Base-by-base conservation (phyloP, 92 coral and sea anemone species). In the Palythoa grandis region DNA sequence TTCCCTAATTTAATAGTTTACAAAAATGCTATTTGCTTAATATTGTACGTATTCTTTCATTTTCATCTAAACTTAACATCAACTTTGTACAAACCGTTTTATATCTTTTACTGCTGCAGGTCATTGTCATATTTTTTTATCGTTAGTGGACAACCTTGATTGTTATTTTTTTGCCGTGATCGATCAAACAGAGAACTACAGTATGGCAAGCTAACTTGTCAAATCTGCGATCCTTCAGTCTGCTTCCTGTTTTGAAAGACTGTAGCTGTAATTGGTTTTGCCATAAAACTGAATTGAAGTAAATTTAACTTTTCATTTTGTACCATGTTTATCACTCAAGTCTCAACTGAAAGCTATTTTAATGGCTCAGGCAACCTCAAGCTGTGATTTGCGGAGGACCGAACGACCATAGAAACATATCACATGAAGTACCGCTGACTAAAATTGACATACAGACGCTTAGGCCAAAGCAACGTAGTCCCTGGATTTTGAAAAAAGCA, bases 281-380 rank as follows among this genome's bases (percentile, higher is more conserved):
- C 71, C 1, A 65, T 65, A 65, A 65, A 65, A 65, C 71, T 3
- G 5, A 65, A 23, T 19, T 65, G 71, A 65, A 65, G 71, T 65
- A 65, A 65, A 65, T 65, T 65, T n/a, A n/a, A n/a, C n/a, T n/a
- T n/a, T n/a, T n/a, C n/a, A n/a, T n/a, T n/a, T n/a, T 65, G 71
- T 65, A 3, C 71, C 71, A 65, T 65, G 71, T 65, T 65, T 65
- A 65, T 65, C 5, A 65, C 2, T 65, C 71, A n/a, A n/a, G n/a
- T n/a, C n/a, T n/a, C n/a, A 65, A 65, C 71, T 65, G 71, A 65
- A 65, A 65, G 71, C 71, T 65, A 65, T 65, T 65, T 65, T 65
- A 65, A 65, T 65, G 71, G 22, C 71, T 65, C 71, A 65, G 2
- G 71, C 71, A 65, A 65, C 71, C 71, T 65, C 71, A 65, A 65